Evolutionary conservation across 2,113 vertebrate genomes (phyloP), one percentile per base, ranked within the genome.

Genomic region (Pipra filicauda): DNA sequence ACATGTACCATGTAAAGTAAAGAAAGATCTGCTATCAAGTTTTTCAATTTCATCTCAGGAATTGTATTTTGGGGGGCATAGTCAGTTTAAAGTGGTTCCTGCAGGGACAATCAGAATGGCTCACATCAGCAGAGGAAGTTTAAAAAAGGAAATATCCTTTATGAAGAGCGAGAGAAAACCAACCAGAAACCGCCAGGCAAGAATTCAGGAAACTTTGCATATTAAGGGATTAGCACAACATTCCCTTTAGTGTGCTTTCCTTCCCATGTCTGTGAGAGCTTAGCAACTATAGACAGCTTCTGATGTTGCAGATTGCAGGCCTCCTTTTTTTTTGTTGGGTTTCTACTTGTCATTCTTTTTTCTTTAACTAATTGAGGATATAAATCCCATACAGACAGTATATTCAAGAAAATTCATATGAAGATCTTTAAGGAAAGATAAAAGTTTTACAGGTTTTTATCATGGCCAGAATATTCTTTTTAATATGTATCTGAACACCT

Each of bases 311-410:
- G 13, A 20, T 7, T 12, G 6, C 5, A 48, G 52, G 9, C 7
- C 14, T 49, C 16, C 9, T 44, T 57, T 41, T 72, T 51, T 77
- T 77, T 86, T 58, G 17, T 54, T 71, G 22, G 8, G 4, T 49
- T 44, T 19, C 10, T 5, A 11, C 2, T 2, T 8, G 3, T 7
- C 4, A 3, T 8, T 6, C 21, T 6, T 44, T 51, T 44, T 58
- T 41, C 12, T 48, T 58, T 33, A 67, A 19, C 4, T 35, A 64
- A 19, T 12, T 26, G 20, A 81, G 30, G 15, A 46, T 78, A 17
- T 6, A 57, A 77, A 35, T 64, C n/a, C 31, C 24, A 59, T 31
- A n/a, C 2, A 55, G 4, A 59, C 41, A 43, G 4, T 64, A 69
- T 30, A 11, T 57, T 75, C 23, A 71, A 71, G n/a, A 67, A 1